Base-by-base conservation (phyloP, 1,140 invertebrate species). In the Zaprionus ghesquierei region DNA sequence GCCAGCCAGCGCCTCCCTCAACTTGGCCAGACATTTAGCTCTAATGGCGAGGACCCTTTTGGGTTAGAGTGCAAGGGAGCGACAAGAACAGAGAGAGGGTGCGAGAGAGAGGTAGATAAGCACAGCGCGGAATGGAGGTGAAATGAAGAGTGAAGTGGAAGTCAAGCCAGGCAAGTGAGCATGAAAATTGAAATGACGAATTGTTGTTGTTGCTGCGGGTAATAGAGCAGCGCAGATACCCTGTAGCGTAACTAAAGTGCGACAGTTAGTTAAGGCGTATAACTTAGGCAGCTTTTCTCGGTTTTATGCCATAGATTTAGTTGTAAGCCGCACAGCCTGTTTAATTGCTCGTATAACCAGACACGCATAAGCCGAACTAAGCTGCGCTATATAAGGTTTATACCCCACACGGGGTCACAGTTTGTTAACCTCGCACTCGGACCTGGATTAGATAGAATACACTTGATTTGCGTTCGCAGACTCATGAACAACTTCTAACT, bases 141-240 rank as follows among this genome's bases (percentile, higher is more conserved):
- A 51, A 51, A 25, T 18, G 51, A 54, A 4, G 20, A 4, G 20
- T 20, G 23, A 49, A 55, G 31, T 22, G 54, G 10, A 8, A 58
- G 35, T 9, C 33, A 25, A n/a, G 54, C 31, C 35, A 63, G 60
- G 35, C 64, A 73, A 73, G 64, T 73, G 64, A 69, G 70, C 70
- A 50, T 62, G 58, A 69, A 73, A 73, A 69, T 61, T 69, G 70
- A 61, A 73, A 61, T 68, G 29, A 73, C 54, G 49, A 60, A 73
- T 31, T 70, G 59, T 71, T 71, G 51, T 51, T 51, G 31, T 33
- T 12, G 27, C 25, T 50, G 38, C 9, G 62, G 29, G 10, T 55
- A 44, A 55, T 50, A 27, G 44, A 55, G 29, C 20, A 22, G 46
- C 13, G 25, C 13, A 8, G n/a, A 71, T 54, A 53, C 69, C 63